Evolutionary conservation across 2,888 invertebrate species (phyloP), one percentile per base, ranked within the genome.

Genomic region (Drosophila longiperda): DNA sequence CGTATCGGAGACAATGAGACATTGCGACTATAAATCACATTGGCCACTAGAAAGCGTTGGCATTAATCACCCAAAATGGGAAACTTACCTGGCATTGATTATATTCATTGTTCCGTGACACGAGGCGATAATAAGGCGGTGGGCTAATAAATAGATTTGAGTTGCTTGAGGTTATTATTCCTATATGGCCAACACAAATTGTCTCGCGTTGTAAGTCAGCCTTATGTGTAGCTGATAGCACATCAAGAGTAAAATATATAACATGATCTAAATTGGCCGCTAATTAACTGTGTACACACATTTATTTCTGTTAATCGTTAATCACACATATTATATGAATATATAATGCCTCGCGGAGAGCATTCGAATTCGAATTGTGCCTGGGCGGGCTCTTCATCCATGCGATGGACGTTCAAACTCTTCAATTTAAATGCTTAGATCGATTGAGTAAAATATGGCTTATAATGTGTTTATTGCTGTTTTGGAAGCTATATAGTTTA

Each of bases 31-130:
- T 53, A 50, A 58, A 38, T 48, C 49, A 32, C 7, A 40, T 50
- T 55, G 66, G 53, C 48, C 45, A 67, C 67, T 80, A 65, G 81
- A 83, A 85, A 83, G 79, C 79, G 66, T 74, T 75, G 66, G 60
- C 70, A 81, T 74, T 73, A 81, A 86, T 83, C 60, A 77, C 67
- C 67, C 73, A 48, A 75, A 63, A 64, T 75, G 61, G 58, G 68
- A 48, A 64, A 76, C 50, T 60, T 42, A 40, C 36, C 49, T 75
- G 59, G 8, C 48, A 68, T 68, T 52, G 61, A 50, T 68, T 60
- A 48, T 17, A 42, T 26, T n/a, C 23, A 23, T 23, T 45, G 45
- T 45, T 15, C 8, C 15, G 15, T 23, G 23, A 4, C 23, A 23
- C 45, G 23, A 1, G 15, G 40, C 42, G 66, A 66, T 66, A 66